Evolutionary conservation across 2,888 invertebrate genomes (phyloP).

Genomic region (Troilus luridus): DNA sequence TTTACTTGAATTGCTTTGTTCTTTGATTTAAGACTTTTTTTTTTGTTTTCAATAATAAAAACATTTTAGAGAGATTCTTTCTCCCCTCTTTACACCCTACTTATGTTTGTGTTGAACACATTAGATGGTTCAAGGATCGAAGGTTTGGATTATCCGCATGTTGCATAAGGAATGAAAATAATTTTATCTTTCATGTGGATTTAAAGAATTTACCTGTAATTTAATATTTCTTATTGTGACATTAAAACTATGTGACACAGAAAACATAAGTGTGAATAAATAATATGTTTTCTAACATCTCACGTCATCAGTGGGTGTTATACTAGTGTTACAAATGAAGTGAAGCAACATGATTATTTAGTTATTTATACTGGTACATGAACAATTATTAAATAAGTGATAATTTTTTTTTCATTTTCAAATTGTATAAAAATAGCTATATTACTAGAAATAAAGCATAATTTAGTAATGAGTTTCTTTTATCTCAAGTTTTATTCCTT

Average conservation of each 20-base stretch:
- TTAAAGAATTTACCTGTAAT: neutral
- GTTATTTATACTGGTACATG: neutral
- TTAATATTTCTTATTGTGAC: neutral
- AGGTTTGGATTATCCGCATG: neutral
- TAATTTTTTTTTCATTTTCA: neutral
- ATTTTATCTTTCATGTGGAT: neutral
- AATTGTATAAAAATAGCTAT: neutral
- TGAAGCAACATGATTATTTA: neutral
- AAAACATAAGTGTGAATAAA: neutral
- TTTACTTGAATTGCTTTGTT: neutral
- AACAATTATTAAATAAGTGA: neutral
- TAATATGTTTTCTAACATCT: neutral
- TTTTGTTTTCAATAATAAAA: neutral
- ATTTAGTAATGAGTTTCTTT: slow-evolving; percentile 39
- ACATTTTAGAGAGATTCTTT: neutral
- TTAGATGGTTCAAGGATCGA: neutral
- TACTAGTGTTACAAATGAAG: neutral
- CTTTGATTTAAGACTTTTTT: neutral
- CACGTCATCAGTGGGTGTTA: neutral
- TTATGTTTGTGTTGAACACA: neutral
- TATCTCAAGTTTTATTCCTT: neutral
- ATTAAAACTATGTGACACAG: too few relatives aligned
- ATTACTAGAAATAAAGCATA: slow-evolving; percentile 27
- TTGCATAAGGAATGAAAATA: neutral
- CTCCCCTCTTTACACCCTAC: neutral